Evolutionary conservation across 2,113 vertebrate species (phyloP), one percentile per base, ranked within the genome.

Genomic region (Nycticryphes semicollaris): DNA sequence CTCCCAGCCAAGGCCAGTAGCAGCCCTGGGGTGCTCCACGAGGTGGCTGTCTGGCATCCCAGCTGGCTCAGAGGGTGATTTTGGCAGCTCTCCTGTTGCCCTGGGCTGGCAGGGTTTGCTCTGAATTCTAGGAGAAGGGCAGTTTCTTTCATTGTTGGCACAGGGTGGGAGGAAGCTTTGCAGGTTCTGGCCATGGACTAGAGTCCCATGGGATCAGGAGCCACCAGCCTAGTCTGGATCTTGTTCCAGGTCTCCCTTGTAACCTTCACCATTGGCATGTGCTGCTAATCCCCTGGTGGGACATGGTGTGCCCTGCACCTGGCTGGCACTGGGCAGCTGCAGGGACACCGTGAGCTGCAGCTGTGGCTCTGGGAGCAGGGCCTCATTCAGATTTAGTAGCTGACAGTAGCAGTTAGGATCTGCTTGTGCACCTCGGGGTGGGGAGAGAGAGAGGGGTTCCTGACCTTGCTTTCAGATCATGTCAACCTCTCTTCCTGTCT

Each of bases 101-200:
- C 30, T 51, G 50, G 48, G 39, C 54, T 85, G 57, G 51, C 48
- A 37, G 59, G 17, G 30, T 39, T 84, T 25, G 45, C 78, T 73
- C 48, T 5, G 22, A 21, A 7, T 54, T n/a, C 37, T 13, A 24
- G 59, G 28, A 56, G 48, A 48, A 28, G 41, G 14, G 15, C 4
- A 5, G 18, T 35, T 30, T 45, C 39, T 37, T 51, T 51, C 54
- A 27, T 24, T 67, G 39, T 33, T 1, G 6, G 77, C 73, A 41
- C 23, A 31, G n/a, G 8, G 47, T 25, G 37, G 48, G 50, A 68
- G 50, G 54, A 70, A 76, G 13, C 33, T 66, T 39, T 70, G 30
- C 51, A 50, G 60, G 45, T 35, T 79, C 75, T 83, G 56, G 21
- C 31, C 10, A 14, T 0, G 0, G 16, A 6, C 19, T 48, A 8